Base-by-base conservation (phyloP, 2,797 vertebrate species). In the Gadopsis bispinosus region DNA sequence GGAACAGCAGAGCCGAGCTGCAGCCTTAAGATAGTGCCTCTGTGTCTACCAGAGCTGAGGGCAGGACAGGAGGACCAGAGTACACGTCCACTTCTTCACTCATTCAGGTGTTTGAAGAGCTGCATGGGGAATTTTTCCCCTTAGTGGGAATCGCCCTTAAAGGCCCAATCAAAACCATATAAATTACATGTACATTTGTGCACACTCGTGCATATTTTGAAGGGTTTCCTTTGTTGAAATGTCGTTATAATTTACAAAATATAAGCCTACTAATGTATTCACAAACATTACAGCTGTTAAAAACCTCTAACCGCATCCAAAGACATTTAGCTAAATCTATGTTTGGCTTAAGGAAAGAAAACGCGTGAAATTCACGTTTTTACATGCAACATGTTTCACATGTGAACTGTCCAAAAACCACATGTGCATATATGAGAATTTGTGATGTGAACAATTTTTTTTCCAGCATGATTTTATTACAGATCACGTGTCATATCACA, bases 1-100 rank as follows among this genome's bases (percentile, higher is more conserved):
- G 74, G 88, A 94, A 95, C 93, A 94, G 95, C 94, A 94, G 94
- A 83, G 95, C 91, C 83, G 91, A 68, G 94, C 94, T 92, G 94
- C 85, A 68, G 94, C 85, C 91, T 79, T 89, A 88, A 92, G 90
- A 86, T 86, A 91, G 70, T 81, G 87, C 77, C 88, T 85, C 73
- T 65, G 83, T 81, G 83, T 87, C 87, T 78, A 53, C 65, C 31
- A 33, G 80, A 73, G 75, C 65, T 73, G 80, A 73, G 86, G 83
- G 69, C 87, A 86, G 91, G 91, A 78, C n/a, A 3, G 78, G 76
- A 91, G 91, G 81, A 67, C 79, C 29, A 67, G 17, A 60, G 41
- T 0, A 48, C 35, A 70, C 0, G 6, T 41, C 7, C 16, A 55
- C 51, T 20, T 37, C 29, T 35, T 7, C 59, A 50, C 65, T 1